Evolutionary conservation across 2,113 vertebrate genomes (phyloP).

Genomic region (Chloebia gouldiae): DNA sequence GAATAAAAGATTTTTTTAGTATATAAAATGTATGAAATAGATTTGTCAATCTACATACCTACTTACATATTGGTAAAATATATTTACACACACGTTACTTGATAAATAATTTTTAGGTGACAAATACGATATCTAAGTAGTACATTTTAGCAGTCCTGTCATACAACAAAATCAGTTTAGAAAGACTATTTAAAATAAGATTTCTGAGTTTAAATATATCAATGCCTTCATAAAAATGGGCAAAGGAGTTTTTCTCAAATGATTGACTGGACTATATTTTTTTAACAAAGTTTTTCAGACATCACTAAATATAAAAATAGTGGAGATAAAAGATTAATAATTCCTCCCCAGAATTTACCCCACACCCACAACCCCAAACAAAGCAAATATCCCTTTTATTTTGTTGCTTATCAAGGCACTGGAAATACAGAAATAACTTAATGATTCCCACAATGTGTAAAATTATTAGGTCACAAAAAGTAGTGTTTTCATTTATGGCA

Average conservation of each 20-base stretch:
- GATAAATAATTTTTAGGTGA: neutral
- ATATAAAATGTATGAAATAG: neutral
- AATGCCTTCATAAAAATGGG: neutral
- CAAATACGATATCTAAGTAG: neutral
- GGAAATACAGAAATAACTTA: neutral
- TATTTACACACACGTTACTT: neutral
- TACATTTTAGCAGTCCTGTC: neutral
- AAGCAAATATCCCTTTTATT: neutral
- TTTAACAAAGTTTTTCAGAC: neutral
- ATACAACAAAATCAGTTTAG: neutral
- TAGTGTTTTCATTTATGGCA: neutral
- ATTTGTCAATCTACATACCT: neutral
- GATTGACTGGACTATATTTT: neutral
- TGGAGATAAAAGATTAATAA: neutral
- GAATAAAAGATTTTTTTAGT: neutral
- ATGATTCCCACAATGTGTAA: neutral
- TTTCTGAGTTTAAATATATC: neutral
- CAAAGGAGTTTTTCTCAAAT: neutral
- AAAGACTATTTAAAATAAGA: neutral
- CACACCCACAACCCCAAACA: neutral
- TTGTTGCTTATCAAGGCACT: neutral
- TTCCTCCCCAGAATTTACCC: no score
- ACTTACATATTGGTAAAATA: neutral
- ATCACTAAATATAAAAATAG: neutral
- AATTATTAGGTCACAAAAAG: neutral